Evolutionary conservation across 2,113 vertebrate genomes (phyloP), one percentile per base, ranked within the genome.

Genomic region (Pseudorasbora parva): DNA sequence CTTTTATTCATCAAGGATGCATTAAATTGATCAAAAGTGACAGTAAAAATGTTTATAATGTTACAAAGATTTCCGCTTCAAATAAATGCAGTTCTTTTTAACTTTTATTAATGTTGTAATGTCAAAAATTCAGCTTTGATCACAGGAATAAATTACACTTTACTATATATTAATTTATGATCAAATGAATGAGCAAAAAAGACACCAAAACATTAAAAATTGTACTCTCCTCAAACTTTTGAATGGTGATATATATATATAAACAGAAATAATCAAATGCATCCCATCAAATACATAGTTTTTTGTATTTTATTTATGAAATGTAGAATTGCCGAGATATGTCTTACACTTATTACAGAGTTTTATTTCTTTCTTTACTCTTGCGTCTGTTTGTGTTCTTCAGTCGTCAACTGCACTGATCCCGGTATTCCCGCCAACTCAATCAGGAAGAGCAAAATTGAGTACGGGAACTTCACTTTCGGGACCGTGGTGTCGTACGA

Each of bases 371-470:
- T 5, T 37, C 33, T 37, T 33, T 71, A 0, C n/a, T 5, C 37
- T 1, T 59, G 5, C 10, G 2, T 30, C 12, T 54, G 27, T 15
- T 30, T 7, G 0, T 68, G 43, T 83, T 49, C 8, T 59, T 89
- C 86, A 99, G 97, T 99, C 91, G 95, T 98, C 60, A 99, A 99
- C 92, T 99, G 97, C 89, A 96, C 96, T 14, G 97, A 99, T 91
- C 97, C 97, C 14, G 97, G 97, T 71, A 97, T 99, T 87, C 96
- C 97, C 86, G 95, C 95, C 89, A 99, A 98, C 93, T 98, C 96
- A 21, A 98, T 98, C 90, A 92, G 97, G 89, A 97, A 99, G 94
- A 99, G 98, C 89, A 99, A 99, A 94, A 99, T 98, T 0, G 98
- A 99, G 89, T 97, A 98, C 23, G 98, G 98, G 19, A 98, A 99